Percentiles rank a stretch among this genome's conserved stretches.
These are phyloP conservation scores for Heliopora coerulea DNA, from an alignment of 92 coral and sea anemone species.

Conservation along the genomic window DNA sequence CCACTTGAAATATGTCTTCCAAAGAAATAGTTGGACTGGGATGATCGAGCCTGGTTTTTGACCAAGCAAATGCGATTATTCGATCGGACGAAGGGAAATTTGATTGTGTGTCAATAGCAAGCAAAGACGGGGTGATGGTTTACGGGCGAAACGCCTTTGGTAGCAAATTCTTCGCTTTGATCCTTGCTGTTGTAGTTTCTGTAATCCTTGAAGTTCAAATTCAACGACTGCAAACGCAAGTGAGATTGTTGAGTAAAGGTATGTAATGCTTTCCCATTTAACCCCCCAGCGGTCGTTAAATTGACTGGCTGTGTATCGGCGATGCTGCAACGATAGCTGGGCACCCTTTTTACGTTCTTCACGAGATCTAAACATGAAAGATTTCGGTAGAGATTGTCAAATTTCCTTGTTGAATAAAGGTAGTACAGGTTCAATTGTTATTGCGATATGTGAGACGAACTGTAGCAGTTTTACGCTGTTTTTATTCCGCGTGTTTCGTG, in stretches of 20 bases:
- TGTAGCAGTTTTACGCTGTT: not conserved
- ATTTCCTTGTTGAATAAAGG: not conserved
- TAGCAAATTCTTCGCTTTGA: conserved; percentile 8
- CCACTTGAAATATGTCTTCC: too few relatives aligned
- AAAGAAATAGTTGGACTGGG: too few relatives aligned
- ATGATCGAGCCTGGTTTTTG: too few relatives aligned
- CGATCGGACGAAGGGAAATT: not conserved
- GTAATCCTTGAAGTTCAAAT: conserved; percentile 76
- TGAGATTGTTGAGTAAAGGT: conserved; percentile 11
- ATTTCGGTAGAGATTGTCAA: not conserved
- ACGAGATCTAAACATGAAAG: too few relatives aligned
- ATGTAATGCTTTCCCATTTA: conserved; percentile 25
- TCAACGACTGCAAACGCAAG: conserved; percentile 43
- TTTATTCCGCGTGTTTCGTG: not conserved
- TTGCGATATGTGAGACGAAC: not conserved
- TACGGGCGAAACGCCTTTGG: conserved; percentile 14
- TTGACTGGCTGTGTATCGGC: conserved; percentile 20
- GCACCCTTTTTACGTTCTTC: not conserved
- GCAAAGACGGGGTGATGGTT: conserved; percentile 1
- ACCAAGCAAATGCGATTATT: not conserved
- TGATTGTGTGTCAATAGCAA: not conserved
- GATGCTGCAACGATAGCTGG: not conserved
- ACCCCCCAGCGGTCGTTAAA: conserved; percentile 38
- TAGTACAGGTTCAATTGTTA: not conserved
- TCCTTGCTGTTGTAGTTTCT: conserved; percentile 22